A percentile compares a stretch with the other conserved stretches of the same genome.
phyloP scores from a whole-genome alignment of 2,113 vertebrate species.

The Regulus satrapa region DNA sequence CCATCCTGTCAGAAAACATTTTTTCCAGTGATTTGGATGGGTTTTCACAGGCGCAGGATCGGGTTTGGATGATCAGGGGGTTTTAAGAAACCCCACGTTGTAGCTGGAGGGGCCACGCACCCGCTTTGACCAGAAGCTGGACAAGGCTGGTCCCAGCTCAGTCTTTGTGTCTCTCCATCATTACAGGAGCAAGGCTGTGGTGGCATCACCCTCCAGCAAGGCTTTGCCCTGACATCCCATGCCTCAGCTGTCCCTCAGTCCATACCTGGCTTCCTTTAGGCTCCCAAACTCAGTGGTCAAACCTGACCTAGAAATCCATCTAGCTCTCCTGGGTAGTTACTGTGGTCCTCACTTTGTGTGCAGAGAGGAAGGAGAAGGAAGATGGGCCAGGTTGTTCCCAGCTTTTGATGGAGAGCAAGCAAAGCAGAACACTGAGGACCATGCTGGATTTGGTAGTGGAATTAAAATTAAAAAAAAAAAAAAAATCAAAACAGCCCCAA shows the following conservation, averaged over 20 bases:
- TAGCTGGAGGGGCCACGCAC: background rate
- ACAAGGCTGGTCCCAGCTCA: background rate
- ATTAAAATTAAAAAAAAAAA: background rate
- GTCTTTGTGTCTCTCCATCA: background rate
- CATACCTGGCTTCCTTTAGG: background rate
- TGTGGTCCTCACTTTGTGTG: rapidly evolving
- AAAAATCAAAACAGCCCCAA: background rate
- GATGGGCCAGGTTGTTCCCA: rapidly evolving
- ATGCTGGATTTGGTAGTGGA: background rate
- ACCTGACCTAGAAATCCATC: background rate
- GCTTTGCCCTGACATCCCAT: background rate
- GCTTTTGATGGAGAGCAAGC: background rate
- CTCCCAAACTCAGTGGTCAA: background rate
- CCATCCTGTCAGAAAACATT: constrained; percentile 30
- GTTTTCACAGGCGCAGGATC: background rate
- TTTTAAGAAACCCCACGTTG: background rate
- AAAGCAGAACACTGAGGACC: background rate
- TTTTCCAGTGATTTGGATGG: background rate
- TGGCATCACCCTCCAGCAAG: background rate
- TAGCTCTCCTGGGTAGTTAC: background rate
- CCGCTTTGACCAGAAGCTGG: background rate
- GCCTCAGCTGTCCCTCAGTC: background rate
- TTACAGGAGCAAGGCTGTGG: rapidly evolving
- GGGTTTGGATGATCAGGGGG: background rate
- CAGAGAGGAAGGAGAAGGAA: background rate